These are phyloP conservation scores for Tolypeutes matacus DNA, from an alignment of 2,797 vertebrate genomes.

Conservation along the genomic window DNA sequence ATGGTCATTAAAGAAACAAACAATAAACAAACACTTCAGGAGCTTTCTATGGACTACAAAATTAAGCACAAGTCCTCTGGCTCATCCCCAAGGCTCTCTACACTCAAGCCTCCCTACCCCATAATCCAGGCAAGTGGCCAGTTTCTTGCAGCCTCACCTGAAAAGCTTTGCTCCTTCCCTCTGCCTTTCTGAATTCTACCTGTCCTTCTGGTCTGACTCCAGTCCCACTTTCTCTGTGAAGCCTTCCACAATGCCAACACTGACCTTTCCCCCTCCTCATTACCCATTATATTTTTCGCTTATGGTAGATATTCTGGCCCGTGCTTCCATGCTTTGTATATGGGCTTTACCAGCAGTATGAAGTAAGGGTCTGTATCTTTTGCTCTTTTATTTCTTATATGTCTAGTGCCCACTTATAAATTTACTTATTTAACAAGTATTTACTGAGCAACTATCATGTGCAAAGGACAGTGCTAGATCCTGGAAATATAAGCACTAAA, in stretches of 20 bases:
- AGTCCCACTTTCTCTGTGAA: not conserved
- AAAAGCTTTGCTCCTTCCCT: slow-evolving; percentile 16
- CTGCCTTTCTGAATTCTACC: not conserved
- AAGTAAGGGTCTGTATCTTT: slow-evolving; percentile 7
- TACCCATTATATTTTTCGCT: not conserved
- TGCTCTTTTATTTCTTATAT: slow-evolving; percentile 17
- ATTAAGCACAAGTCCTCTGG: not conserved
- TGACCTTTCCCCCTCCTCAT: not conserved
- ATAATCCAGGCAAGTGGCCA: not conserved
- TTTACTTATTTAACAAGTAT: slow-evolving; percentile 44
- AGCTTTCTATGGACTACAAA: slow-evolving; percentile 22
- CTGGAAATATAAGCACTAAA: slow-evolving; percentile 33
- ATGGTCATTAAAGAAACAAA: slow-evolving; percentile 13
- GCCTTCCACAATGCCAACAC: not conserved
- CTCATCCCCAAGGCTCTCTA: not conserved
- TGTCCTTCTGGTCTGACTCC: not conserved
- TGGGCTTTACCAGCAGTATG: not conserved
- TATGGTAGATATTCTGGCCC: not conserved
- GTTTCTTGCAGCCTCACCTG: not conserved
- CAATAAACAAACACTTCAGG: not conserved
- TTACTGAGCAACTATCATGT: slow-evolving; percentile 32
- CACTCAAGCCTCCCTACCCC: not conserved
- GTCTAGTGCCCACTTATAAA: slow-evolving; percentile 11
- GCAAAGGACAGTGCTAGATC: not conserved
- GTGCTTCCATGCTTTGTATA: slow-evolving; percentile 5